Conservation (phyloP, 2,113 vertebrate species). For the Mionectes macconnelli region DNA sequence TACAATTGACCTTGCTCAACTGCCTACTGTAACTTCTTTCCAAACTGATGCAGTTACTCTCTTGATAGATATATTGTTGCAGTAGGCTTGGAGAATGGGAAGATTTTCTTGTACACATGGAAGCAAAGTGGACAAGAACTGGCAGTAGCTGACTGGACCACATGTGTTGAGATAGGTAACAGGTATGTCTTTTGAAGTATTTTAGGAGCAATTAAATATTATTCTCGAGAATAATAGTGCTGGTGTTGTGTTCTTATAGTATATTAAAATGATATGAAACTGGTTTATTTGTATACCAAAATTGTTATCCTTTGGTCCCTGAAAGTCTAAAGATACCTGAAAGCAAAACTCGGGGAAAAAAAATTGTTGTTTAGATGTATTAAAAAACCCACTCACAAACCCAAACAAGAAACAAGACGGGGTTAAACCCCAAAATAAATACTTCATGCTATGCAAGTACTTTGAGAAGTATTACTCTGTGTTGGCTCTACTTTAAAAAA, state of each 20-base stretch:
- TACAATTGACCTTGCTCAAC: background rate
- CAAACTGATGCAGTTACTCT: background rate
- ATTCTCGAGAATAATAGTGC: background rate
- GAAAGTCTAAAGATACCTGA: background rate
- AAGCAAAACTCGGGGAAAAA: background rate
- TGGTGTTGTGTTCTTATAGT: background rate
- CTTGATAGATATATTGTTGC: constrained; percentile 84
- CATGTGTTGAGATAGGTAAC: constrained; percentile 73
- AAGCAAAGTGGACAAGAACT: constrained; percentile 70
- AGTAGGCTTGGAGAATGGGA: constrained; percentile 88
- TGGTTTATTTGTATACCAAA: background rate
- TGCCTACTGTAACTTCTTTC: background rate
- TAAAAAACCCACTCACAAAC: background rate
- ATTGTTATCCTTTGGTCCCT: background rate
- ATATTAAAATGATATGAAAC: background rate
- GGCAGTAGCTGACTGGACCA: constrained; percentile 80
- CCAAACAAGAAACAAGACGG: accelerated
- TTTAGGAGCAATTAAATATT: background rate
- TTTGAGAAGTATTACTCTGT: background rate
- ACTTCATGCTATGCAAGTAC: background rate
- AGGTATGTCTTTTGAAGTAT: constrained; percentile 79
- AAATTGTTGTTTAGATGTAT: background rate
- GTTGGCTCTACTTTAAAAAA: background rate
- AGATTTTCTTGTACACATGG: constrained; percentile 87
- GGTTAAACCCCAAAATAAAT: background rate